These are phyloP conservation scores for Spinibarbus caldwelli DNA, from an alignment of 2,797 vertebrate species.

Conservation along the genomic window DNA sequence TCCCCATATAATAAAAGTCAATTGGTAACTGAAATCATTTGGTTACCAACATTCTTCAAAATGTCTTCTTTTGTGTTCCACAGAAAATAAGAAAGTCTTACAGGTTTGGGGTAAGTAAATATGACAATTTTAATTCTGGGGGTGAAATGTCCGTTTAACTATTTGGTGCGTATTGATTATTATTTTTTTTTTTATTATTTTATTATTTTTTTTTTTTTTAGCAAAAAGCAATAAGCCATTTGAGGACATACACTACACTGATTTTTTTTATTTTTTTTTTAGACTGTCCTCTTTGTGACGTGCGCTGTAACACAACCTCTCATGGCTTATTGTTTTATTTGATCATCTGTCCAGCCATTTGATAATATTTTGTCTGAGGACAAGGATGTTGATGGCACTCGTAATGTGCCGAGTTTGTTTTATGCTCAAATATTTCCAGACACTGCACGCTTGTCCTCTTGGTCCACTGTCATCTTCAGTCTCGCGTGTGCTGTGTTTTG, in stretches of 20 bases:
- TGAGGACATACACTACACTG: neutral
- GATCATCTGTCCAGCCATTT: conserved; percentile 7
- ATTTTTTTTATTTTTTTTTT: no score
- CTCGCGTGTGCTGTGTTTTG: conserved; percentile 51
- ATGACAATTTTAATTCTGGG: neutral
- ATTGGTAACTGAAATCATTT: neutral
- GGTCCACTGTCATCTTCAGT: conserved; percentile 29
- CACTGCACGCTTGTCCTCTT: conserved; percentile 27
- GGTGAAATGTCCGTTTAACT: neutral
- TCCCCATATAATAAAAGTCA: neutral
- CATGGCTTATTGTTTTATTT: conserved; percentile 13
- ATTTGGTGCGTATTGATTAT: no score
- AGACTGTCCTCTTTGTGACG: neutral
- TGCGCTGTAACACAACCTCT: neutral
- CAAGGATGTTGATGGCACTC: conserved; percentile 35
- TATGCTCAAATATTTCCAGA: conserved; percentile 51
- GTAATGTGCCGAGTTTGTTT: conserved; percentile 38
- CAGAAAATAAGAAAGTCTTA: neutral
- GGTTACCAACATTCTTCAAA: neutral
- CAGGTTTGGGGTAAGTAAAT: neutral
- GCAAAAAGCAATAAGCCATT: neutral
- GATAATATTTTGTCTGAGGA: conserved; percentile 37
- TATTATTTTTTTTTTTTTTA: no score
- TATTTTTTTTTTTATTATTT: no score
- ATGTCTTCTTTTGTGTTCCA: neutral